Percentiles rank a stretch among this genome's conserved stretches.
These are phyloP conservation scores for Poecilia picta DNA, from an alignment of 2,797 vertebrate species.

Conservation along the genomic window DNA sequence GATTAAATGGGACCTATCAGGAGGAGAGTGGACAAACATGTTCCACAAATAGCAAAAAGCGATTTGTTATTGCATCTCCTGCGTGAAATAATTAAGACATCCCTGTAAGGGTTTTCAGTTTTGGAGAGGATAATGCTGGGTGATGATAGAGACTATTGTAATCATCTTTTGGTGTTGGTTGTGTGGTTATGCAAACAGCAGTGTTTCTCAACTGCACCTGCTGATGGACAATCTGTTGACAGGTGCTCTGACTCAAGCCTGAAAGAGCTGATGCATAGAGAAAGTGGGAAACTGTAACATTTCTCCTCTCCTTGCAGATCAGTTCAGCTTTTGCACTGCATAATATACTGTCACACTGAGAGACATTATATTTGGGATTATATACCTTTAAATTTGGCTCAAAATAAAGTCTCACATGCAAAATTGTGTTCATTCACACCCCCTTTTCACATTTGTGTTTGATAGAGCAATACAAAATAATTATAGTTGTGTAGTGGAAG, in stretches of 20 bases:
- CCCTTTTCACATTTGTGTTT: neutral
- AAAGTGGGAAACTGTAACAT: conserved; percentile 20
- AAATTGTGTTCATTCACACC: neutral
- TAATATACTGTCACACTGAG: no score
- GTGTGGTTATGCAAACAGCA: conserved; percentile 42
- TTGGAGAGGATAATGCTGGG: conserved; percentile 48
- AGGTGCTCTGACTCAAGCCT: conserved; percentile 29
- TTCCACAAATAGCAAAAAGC: conserved; percentile 73
- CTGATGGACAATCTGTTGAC: conserved; percentile 34
- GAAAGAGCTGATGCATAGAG: conserved; percentile 18
- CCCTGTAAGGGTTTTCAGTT: conserved; percentile 62
- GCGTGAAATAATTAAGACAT: conserved; percentile 70
- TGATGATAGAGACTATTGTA: conserved; percentile 52
- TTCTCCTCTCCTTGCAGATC: conserved; percentile 33
- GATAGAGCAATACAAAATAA: neutral
- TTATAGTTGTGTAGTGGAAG: neutral
- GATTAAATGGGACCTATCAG: conserved; percentile 79
- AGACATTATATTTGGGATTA: neutral
- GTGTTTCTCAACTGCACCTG: conserved; percentile 49
- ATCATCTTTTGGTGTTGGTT: conserved; percentile 42
- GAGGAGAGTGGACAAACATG: conserved; percentile 75
- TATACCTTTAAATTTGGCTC: neutral
- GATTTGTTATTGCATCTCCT: conserved; percentile 66
- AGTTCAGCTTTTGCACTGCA: conserved; percentile 33
- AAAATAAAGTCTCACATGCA: neutral